These are phyloP conservation scores for Macropus fuliginosus DNA, from an alignment of 2,797 vertebrate species.

Conservation along the genomic window DNA sequence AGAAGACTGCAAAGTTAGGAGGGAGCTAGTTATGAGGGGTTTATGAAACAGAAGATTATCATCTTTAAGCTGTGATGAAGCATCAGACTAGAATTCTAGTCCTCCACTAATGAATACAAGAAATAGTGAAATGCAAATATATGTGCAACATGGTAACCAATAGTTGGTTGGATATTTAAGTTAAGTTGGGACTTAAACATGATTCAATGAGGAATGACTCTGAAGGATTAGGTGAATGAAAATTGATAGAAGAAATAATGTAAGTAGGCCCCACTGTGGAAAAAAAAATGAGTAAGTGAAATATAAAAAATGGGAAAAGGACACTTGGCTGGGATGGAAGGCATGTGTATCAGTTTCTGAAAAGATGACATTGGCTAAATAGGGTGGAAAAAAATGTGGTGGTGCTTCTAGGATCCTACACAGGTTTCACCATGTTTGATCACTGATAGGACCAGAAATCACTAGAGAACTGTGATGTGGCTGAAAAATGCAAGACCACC, in stretches of 20 bases:
- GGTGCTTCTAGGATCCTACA: neutral
- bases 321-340: neutral
- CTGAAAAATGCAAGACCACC: neutral
- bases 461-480: neutral
- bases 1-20: neutral
- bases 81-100: neutral
- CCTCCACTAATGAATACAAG: too few relatives aligned
- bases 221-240: neutral
- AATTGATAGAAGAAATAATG: neutral
- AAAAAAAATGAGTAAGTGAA: neutral
- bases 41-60: neutral
- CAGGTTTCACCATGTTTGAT: neutral
- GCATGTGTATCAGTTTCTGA: neutral
- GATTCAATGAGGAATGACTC: neutral
- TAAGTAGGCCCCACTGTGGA: neutral
- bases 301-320: neutral
- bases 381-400: neutral
- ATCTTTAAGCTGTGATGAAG: neutral
- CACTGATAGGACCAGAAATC: neutral
- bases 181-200: neutral
- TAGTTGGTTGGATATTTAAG: neutral
- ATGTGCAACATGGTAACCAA: neutral
- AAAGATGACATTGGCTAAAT: neutral
- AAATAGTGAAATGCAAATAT: neutral
- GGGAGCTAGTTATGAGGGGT: neutral